Conservation (phyloP, 2,888 invertebrate genomes). For the Apantesis nais region DNA sequence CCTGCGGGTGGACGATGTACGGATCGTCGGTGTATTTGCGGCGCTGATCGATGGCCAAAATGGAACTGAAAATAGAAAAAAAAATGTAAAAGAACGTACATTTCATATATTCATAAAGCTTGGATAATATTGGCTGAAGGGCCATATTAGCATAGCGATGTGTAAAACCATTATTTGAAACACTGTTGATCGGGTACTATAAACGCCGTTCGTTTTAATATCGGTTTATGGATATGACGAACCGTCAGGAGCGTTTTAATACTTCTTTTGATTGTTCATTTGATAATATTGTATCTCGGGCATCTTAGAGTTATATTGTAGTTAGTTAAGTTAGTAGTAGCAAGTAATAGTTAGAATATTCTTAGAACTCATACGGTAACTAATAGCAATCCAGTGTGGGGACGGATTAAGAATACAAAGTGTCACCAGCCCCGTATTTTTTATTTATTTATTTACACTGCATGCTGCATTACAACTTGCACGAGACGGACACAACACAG, state of each 20-base stretch:
- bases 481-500: too few relatives aligned
- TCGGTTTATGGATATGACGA: slow-evolving; percentile 29
- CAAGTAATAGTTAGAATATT: too few relatives aligned
- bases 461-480: too few relatives aligned
- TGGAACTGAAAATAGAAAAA: not conserved
- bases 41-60: too few relatives aligned
- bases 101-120: not conserved
- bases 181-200: slow-evolving; percentile 37
- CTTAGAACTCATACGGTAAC: too few relatives aligned
- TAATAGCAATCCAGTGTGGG: too few relatives aligned
- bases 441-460: too few relatives aligned
- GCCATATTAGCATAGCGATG: not conserved
- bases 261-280: slow-evolving; percentile 24
- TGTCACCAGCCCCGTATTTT: too few relatives aligned
- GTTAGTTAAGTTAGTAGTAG: too few relatives aligned
- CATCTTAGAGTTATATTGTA: not conserved
- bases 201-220: slow-evolving; percentile 32
- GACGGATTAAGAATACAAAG: too few relatives aligned
- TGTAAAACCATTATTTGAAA: slow-evolving; percentile 17
- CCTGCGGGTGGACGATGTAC: too few relatives aligned
- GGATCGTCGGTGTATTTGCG: too few relatives aligned
- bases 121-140: not conserved
- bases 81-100: not conserved
- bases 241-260: slow-evolving; percentile 21
- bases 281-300: slow-evolving; percentile 12